Conservation (phyloP, 1,140 invertebrate species). For the Tetramorium simillimum region DNA sequence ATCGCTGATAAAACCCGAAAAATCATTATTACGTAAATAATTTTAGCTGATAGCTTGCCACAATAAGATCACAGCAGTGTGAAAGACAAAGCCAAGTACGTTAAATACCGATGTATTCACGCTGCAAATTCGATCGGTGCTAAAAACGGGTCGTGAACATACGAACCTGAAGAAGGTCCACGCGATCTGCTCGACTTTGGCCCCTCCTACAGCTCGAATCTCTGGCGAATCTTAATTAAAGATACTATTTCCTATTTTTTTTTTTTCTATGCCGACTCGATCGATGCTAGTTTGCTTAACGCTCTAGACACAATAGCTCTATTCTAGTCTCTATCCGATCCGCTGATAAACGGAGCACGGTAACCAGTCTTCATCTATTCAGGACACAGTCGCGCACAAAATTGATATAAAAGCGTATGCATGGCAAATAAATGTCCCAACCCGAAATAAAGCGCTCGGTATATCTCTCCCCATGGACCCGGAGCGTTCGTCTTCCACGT, state of each 20-base stretch:
- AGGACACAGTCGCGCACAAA: constrained; percentile 27
- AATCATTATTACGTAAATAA: background rate
- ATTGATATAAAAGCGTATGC: constrained; percentile 26
- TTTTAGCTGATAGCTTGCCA: background rate
- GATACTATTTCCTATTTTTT: constrained; percentile 31
- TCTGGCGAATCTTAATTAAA: constrained; percentile 62
- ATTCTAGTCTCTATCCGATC: constrained; percentile 32
- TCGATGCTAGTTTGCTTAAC: constrained; percentile 27
- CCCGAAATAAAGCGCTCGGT: background rate
- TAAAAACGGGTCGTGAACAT: constrained; percentile 72
- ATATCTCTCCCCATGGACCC: background rate
- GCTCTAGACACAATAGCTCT: constrained; percentile 37
- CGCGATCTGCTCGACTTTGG: constrained; percentile 64
- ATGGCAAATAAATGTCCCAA: constrained; percentile 1
- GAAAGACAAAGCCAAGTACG: background rate
- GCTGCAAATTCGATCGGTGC: constrained; percentile 53
- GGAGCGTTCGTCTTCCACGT: background rate
- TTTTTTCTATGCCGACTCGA: constrained; percentile 3
- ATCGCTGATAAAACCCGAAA: background rate
- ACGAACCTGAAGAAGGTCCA: constrained; percentile 71
- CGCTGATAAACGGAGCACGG: background rate
- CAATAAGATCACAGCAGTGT: background rate
- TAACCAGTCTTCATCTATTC: constrained; percentile 7
- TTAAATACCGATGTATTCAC: background rate
- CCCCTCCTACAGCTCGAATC: constrained; percentile 54